These are phyloP conservation scores for Ataeniobius toweri DNA, from an alignment of 2,797 vertebrate species.

Conservation along the genomic window DNA sequence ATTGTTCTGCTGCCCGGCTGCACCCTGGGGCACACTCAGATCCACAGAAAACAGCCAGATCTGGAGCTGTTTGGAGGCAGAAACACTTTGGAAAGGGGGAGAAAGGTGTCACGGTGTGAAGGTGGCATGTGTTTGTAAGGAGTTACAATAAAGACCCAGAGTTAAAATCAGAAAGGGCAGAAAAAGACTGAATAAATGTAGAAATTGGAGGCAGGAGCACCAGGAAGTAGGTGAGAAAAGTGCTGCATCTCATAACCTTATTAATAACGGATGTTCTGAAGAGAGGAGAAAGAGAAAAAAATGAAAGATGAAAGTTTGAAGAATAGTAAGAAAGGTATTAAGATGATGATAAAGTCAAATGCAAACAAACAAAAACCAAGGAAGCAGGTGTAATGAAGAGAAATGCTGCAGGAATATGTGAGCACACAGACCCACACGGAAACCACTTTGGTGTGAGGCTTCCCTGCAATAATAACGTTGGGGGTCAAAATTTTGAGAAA, in stretches of 20 bases:
- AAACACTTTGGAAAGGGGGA: conserved; percentile 29
- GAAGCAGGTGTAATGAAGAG: conserved; percentile 32
- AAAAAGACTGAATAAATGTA: conserved; percentile 12
- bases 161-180: conserved; percentile 15
- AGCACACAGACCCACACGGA: conserved; percentile 3
- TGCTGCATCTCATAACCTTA: conserved; percentile 45
- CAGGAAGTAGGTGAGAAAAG: background rate
- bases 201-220: conserved; percentile 14
- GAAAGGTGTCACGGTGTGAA: conserved; percentile 16
- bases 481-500: conserved; percentile 49
- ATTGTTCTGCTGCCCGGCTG: conserved; percentile 54
- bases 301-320: conserved; percentile 21
- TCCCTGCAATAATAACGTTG: conserved; percentile 18
- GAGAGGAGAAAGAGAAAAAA: conserved; percentile 21
- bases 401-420: conserved; percentile 14
- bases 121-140: conserved; percentile 14
- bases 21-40: conserved; percentile 53
- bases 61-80: conserved; percentile 41
- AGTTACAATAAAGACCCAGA: conserved; percentile 35
- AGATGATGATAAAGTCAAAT: conserved; percentile 31
- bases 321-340: conserved; percentile 19
- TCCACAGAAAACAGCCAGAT: conserved; percentile 37
- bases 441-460: conserved; percentile 26
- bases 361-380: conserved; percentile 23
- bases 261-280: conserved; percentile 51